Conservation (phyloP, 2,888 invertebrate genomes). For the Iselma pallidipennis region DNA sequence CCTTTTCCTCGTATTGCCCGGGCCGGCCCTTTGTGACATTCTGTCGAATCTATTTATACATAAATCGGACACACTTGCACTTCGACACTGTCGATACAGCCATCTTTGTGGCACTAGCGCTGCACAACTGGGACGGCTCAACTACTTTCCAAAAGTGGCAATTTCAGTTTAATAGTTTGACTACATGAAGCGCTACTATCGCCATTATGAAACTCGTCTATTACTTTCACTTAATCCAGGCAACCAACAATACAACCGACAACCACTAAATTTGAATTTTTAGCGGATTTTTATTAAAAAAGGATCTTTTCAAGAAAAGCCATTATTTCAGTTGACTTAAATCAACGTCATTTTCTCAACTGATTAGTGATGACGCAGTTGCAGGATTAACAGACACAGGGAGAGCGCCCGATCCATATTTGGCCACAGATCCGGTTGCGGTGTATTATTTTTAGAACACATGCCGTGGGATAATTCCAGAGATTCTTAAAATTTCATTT, state of each 20-base stretch:
- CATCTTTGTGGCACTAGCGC: conserved; percentile 61
- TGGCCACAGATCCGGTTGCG: not conserved
- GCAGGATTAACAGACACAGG: not conserved
- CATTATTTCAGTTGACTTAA: no score
- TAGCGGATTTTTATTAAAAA: conserved; percentile 37
- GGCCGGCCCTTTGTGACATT: conserved; percentile 66
- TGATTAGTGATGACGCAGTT: not conserved
- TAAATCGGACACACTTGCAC: conserved; percentile 54
- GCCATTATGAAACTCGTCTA: no score
- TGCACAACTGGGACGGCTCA: conserved; percentile 13
- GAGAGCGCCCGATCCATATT: not conserved
- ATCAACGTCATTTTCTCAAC: not conserved
- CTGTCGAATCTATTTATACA: conserved; percentile 58
- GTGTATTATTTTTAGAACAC: not conserved
- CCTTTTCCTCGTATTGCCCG: conserved; percentile 67
- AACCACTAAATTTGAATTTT: conserved; percentile 26
- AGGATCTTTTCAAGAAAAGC: not conserved
- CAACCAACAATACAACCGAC: conserved; percentile 25
- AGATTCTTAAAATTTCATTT: not conserved
- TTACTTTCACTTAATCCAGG: not conserved
- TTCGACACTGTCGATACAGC: conserved; percentile 64
- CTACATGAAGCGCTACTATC: conserved; percentile 3
- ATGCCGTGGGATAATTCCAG: not conserved
- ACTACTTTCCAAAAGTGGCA: no score
- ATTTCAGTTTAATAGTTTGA: no score